A percentile compares a stretch with the other conserved stretches of the same genome.
phyloP scores from a whole-genome alignment of 2,113 vertebrate genomes.

The Oostethus manadensis region DNA sequence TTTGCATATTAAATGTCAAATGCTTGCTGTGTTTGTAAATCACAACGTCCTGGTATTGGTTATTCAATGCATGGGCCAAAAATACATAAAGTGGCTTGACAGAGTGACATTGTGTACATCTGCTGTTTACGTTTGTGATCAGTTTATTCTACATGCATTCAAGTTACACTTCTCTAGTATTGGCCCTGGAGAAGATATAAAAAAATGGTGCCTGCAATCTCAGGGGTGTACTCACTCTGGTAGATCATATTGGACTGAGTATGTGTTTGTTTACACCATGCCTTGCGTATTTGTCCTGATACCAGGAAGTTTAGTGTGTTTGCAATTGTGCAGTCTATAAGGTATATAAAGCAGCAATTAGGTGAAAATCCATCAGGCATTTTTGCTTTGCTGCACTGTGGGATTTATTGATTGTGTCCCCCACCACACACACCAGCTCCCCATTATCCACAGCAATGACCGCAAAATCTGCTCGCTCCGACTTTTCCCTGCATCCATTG shows the following conservation, averaged over 20 bases:
- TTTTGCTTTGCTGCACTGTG: slow-evolving; percentile 11
- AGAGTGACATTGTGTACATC: too few relatives aligned
- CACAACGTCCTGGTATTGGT: not conserved
- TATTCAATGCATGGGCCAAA: not conserved
- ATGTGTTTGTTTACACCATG: not conserved
- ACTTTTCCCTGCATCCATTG: slow-evolving; percentile 18
- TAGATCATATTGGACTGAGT: not conserved
- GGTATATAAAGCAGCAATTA: slow-evolving; percentile 27
- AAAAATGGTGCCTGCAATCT: too few relatives aligned
- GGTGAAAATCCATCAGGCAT: slow-evolving; percentile 26
- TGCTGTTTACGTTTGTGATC: too few relatives aligned
- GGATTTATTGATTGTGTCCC: slow-evolving; percentile 38
- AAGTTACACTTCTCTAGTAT: too few relatives aligned
- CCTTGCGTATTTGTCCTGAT: too few relatives aligned
- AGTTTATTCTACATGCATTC: too few relatives aligned
- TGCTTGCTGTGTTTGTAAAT: not conserved
- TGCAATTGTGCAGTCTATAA: slow-evolving; percentile 6
- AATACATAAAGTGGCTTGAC: not conserved
- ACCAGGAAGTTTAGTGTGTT: not conserved
- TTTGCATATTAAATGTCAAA: slow-evolving; percentile 26
- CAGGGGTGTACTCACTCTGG: too few relatives aligned
- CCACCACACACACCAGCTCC: slow-evolving; percentile 4
- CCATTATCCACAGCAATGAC: slow-evolving; percentile 1
- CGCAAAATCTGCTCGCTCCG: slow-evolving; percentile 31
- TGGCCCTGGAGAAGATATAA: too few relatives aligned